Base-by-base conservation (phyloP, 1,140 invertebrate species). In the Lucilia cuprina region DNA sequence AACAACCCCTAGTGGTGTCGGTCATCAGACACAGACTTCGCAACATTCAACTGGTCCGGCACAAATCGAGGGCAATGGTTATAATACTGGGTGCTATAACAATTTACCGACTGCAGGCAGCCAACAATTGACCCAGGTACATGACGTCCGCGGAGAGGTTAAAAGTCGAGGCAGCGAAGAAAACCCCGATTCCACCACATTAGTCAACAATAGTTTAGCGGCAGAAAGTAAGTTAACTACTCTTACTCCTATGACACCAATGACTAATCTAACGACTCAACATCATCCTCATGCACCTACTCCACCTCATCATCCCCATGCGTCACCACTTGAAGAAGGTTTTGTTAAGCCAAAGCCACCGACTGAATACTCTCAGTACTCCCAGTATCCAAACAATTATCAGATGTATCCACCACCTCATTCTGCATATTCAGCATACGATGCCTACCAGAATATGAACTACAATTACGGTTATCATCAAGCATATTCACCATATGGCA, bases 381-480 rank as follows among this genome's bases (percentile, higher is more conserved):
- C 84, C 3, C 89, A 91, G 85, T 91, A 91, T 74, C 89, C 89
- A 0, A 91, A 91, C 83, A 91, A 91, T 86, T 91, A 91, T 84
- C 90, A 91, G 86, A 91, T 91, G 89, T 91, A 91, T 83, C 90
- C 90, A 84, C 88, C 89, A 0, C 89, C 89, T 0, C 89, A 89
- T 34, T 89, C 88, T 12, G 89, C 89, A 1, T 91, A 91, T 84
- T 86, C 89, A 30, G 87, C 90, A 70, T 91, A 91, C 82, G 89
- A 91, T 83, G 88, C 90, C 5, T 91, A 91, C 50, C 88, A 91
- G 84, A 91, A 91, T 49, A 91, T 91, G 89, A 90, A 91, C 86
- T 91, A 91, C 83, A 91, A 91, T 82, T 91, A 91, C 4, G 88
- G 89, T 0, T 91, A 91, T 78, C 90, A 91, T 78, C 90, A 91